Conservation (phyloP, 53 echinoderm and acorn worm species). For the Holothuria scabra region DNA sequence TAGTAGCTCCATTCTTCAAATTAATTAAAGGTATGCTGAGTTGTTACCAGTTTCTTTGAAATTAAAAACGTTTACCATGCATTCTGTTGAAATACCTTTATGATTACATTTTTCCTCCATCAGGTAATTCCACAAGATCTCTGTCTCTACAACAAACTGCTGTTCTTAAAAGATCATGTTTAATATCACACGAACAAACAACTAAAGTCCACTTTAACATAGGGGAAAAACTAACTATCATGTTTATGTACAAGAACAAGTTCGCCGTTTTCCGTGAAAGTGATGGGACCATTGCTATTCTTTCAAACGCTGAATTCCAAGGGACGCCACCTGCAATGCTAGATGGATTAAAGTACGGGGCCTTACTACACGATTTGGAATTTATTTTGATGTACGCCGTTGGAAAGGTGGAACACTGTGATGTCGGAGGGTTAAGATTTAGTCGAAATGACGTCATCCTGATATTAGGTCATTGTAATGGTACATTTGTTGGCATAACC, state of each 20-base stretch:
- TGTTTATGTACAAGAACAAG: background rate
- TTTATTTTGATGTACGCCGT: background rate
- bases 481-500: constrained; percentile 9
- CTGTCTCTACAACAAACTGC: too few species aligned
- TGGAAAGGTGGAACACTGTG: background rate
- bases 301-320: background rate
- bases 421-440: background rate
- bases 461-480: background rate
- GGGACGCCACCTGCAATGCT: background rate
- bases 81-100: too few species aligned
- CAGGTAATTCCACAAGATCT: too few species aligned
- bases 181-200: too few species aligned
- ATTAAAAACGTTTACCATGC: too few species aligned
- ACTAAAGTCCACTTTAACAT: too few species aligned
- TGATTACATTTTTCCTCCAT: too few species aligned
- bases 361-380: background rate
- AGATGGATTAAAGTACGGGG: background rate
- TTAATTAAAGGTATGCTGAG: too few species aligned
- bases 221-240: background rate
- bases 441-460: background rate
- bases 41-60: too few species aligned
- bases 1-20: too few species aligned
- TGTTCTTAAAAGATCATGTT: too few species aligned
- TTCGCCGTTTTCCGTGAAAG: background rate
- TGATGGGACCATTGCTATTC: constrained; percentile 3